Percentiles rank a stretch among this genome's conserved stretches.
Conservation (phyloP, 2,797 vertebrate species). For the Labeo calbasu region DNA sequence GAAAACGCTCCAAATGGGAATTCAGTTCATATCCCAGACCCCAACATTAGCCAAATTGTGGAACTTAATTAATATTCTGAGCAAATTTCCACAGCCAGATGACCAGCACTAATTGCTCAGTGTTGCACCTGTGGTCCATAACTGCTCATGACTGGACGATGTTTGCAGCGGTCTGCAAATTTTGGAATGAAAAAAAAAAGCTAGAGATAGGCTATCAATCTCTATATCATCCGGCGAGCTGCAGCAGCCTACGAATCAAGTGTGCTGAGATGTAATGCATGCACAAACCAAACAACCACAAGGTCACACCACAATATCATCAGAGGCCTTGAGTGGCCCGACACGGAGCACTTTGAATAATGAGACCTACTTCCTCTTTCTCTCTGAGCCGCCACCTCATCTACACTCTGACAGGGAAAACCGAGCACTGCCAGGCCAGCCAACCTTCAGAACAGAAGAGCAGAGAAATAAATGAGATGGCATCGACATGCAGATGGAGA, state of each 20-base stretch:
- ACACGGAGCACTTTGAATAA: constrained; percentile 76
- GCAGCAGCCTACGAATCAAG: background rate
- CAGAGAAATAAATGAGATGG: constrained; percentile 58
- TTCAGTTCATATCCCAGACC: constrained; percentile 13
- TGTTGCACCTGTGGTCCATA: constrained; percentile 33
- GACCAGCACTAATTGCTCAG: constrained; percentile 28
- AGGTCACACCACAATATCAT: constrained; percentile 65
- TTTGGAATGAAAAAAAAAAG: background rate
- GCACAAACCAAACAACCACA: constrained; percentile 64
- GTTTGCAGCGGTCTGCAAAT: constrained; percentile 26
- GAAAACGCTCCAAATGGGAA: constrained; percentile 64
- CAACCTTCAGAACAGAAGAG: constrained; percentile 59
- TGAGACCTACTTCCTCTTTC: constrained; percentile 70
- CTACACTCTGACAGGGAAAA: constrained; percentile 59
- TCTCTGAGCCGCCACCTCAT: constrained; percentile 59
- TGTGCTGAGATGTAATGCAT: constrained; percentile 39
- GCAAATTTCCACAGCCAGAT: constrained; percentile 48
- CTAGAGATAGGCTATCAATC: background rate
- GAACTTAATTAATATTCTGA: constrained; percentile 56
- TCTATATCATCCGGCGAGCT: background rate
- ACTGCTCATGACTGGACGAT: constrained; percentile 18
- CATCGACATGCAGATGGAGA: constrained; percentile 60
- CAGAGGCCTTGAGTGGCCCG: constrained; percentile 67
- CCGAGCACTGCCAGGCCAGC: constrained; percentile 55
- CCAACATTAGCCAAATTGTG: constrained; percentile 47